A percentile compares a stretch with the other conserved stretches of the same genome.
Evolutionary conservation across 2,888 invertebrate genomes (phyloP).

Genomic region (Nesidiocoris tenuis): DNA sequence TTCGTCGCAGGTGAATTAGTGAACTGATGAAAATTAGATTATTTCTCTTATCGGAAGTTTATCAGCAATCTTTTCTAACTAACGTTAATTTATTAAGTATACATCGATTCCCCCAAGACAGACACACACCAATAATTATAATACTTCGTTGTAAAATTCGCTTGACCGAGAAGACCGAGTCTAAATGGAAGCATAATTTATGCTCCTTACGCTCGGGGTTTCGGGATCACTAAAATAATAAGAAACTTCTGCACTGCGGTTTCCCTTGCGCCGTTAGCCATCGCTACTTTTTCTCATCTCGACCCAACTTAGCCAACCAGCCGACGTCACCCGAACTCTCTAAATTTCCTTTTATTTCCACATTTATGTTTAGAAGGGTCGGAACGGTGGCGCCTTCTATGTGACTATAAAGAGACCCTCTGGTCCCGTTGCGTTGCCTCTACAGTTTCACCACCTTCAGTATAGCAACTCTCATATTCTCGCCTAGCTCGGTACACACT

Average conservation of each 20-base stretch:
- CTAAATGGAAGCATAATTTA: too few relatives aligned
- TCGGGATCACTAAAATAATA: background rate
- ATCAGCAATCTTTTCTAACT: too few relatives aligned
- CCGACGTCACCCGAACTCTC: background rate
- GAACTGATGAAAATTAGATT: too few relatives aligned
- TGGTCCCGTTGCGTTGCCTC: background rate
- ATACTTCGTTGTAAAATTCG: too few relatives aligned
- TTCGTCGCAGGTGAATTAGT: too few relatives aligned
- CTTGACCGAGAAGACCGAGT: constrained; percentile 23
- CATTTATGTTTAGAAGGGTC: background rate
- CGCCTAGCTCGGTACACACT: background rate
- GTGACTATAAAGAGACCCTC: background rate
- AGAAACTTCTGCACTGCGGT: background rate
- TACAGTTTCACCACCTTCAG: background rate
- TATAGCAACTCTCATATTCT: background rate
- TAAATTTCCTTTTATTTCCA: background rate
- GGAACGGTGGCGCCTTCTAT: background rate
- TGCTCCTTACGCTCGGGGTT: too few relatives aligned
- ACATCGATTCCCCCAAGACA: too few relatives aligned
- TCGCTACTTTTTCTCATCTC: background rate
- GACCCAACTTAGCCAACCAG: background rate
- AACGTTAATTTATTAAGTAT: too few relatives aligned
- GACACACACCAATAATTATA: too few relatives aligned
- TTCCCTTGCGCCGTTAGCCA: background rate
- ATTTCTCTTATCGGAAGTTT: too few relatives aligned